A percentile compares a stretch with the other conserved stretches of the same genome.
Conservation (phyloP, 2,113 vertebrate genomes). For the Archocentrus centrarchus region DNA sequence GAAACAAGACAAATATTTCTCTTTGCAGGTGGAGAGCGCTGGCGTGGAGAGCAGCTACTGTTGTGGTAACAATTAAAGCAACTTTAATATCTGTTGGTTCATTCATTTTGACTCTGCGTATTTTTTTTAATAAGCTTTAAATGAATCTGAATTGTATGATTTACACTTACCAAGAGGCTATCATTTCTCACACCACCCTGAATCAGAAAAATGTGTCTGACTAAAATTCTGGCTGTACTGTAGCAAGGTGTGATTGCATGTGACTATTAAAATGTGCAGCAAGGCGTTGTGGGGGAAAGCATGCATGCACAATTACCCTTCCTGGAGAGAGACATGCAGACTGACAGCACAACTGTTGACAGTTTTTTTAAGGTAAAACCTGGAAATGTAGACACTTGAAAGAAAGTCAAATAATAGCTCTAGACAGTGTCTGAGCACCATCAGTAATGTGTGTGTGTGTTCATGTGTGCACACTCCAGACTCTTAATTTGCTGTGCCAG, state of each 20-base stretch:
- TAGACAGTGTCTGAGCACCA: neutral
- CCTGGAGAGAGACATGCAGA: neutral
- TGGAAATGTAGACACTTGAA: neutral
- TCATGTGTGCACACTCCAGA: constrained; percentile 14
- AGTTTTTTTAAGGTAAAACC: neutral
- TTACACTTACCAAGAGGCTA: neutral
- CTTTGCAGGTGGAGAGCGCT: neutral
- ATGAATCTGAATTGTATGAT: neutral
- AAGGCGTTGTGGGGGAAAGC: neutral
- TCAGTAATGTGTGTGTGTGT: constrained; percentile 34
- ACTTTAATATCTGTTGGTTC: neutral
- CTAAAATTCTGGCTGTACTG: neutral
- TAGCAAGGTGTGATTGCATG: neutral
- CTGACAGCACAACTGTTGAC: neutral
- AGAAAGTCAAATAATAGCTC: constrained; percentile 11
- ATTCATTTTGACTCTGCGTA: neutral
- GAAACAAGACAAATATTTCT: neutral
- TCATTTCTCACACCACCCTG: neutral
- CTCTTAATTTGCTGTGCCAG: constrained; percentile 43
- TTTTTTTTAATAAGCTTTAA: fast-evolving
- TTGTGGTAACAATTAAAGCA: neutral
- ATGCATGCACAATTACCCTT: constrained; percentile 21
- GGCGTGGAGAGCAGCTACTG: neutral
- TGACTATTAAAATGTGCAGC: constrained; percentile 13
- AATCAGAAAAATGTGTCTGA: neutral